Percentiles rank a stretch among this genome's conserved stretches.
Conservation (phyloP, 2,113 vertebrate species). For the Serilophus lunatus region DNA sequence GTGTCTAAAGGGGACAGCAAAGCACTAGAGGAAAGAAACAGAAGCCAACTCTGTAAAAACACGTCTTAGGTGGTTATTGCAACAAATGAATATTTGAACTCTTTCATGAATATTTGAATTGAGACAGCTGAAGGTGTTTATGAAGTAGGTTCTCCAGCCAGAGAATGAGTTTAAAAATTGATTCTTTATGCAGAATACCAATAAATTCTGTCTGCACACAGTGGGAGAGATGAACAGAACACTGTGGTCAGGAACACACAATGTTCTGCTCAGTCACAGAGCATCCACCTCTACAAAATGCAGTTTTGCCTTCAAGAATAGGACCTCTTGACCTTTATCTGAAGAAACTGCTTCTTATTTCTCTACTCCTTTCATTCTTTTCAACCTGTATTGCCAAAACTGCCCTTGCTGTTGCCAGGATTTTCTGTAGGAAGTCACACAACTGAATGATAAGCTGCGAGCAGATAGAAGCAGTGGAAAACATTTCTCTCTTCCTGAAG, state of each 20-base stretch:
- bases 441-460: accelerated
- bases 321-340: background rate
- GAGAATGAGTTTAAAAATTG: background rate
- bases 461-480: background rate
- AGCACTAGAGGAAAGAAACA: background rate
- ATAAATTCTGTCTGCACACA: background rate
- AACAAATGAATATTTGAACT: background rate
- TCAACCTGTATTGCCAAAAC: background rate
- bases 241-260: background rate
- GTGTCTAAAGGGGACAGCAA: background rate
- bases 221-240: background rate
- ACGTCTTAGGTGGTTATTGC: background rate
- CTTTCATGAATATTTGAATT: background rate
- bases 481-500: background rate
- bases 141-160: background rate
- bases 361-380: background rate
- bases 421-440: background rate
- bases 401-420: background rate
- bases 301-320: background rate
- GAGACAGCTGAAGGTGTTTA: background rate
- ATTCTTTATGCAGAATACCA: background rate
- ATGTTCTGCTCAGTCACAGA: background rate
- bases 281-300: background rate
- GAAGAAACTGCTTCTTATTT: background rate
- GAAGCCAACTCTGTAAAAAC: background rate